Evolutionary conservation across 2,888 invertebrate genomes (phyloP).

Genomic region (Ophion obscuratus): DNA sequence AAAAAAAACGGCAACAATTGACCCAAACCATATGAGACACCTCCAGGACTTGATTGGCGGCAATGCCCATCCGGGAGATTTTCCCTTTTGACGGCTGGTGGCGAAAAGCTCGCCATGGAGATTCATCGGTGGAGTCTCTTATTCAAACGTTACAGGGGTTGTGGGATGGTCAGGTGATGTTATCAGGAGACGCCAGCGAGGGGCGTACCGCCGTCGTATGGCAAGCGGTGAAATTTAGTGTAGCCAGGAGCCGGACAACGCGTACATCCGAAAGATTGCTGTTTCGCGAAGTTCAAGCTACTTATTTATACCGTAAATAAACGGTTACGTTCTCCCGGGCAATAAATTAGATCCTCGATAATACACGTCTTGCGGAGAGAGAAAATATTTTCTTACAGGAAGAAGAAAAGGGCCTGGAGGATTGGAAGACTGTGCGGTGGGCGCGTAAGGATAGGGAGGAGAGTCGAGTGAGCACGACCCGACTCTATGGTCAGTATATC

Average conservation of each 20-base stretch:
- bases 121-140: too few species aligned
- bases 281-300: background rate
- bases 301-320: constrained; percentile 36
- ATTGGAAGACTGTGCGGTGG: constrained; percentile 16
- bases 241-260: background rate
- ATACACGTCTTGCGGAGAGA: constrained; percentile 27
- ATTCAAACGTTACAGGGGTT: background rate
- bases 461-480: constrained; percentile 34
- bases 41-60: too few species aligned
- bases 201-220: background rate
- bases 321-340: background rate
- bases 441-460: constrained; percentile 30
- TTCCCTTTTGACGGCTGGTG: background rate
- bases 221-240: background rate
- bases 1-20: too few species aligned
- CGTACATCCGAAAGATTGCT: background rate
- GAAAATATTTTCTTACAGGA: constrained; percentile 25
- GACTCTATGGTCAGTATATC: constrained; percentile 53
- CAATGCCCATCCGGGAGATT: too few species aligned
- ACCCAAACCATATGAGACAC: too few species aligned
- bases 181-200: background rate
- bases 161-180: background rate
- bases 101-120: background rate
- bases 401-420: constrained; percentile 18
- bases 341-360: constrained; percentile 24